phyloP scores from a whole-genome alignment of 2,797 vertebrate species.

The Okamejei kenojei region DNA sequence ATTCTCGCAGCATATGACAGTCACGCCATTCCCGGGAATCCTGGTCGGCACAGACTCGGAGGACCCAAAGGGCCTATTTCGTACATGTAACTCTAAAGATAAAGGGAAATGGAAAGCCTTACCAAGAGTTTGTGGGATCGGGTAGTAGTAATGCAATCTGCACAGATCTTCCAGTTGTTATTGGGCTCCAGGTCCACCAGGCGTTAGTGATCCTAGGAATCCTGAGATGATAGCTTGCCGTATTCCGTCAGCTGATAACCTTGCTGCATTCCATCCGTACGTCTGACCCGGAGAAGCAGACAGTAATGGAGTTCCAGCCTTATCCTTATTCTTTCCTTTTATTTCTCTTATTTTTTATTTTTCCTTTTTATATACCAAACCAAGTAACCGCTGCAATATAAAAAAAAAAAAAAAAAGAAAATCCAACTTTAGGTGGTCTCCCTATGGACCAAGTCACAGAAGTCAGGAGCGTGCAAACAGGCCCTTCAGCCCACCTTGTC shows the following conservation, averaged over 20 bases:
- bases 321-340: too few species aligned
- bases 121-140: conserved; percentile 69
- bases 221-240: conserved; percentile 47
- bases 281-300: conserved; percentile 58
- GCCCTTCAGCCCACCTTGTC: too few species aligned
- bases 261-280: conserved; percentile 53
- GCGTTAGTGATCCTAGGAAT: conserved; percentile 61
- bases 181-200: conserved; percentile 59
- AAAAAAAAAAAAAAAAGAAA: conserved; percentile 36
- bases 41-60: too few species aligned
- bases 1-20: too few species aligned
- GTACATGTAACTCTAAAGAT: too few species aligned
- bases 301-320: conserved; percentile 52
- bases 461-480: too few species aligned
- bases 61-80: too few species aligned
- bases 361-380: too few species aligned
- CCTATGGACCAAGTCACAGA: too few species aligned
- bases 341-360: too few species aligned
- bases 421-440: not conserved
- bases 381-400: conserved; percentile 55
- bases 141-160: conserved; percentile 60
- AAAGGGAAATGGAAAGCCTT: conserved; percentile 45
- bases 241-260: conserved; percentile 69
- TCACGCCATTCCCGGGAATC: too few species aligned
- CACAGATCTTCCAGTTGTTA: conserved; percentile 68